Evolutionary conservation across 2,113 vertebrate species (phyloP).

Genomic region (Passer montanus): DNA sequence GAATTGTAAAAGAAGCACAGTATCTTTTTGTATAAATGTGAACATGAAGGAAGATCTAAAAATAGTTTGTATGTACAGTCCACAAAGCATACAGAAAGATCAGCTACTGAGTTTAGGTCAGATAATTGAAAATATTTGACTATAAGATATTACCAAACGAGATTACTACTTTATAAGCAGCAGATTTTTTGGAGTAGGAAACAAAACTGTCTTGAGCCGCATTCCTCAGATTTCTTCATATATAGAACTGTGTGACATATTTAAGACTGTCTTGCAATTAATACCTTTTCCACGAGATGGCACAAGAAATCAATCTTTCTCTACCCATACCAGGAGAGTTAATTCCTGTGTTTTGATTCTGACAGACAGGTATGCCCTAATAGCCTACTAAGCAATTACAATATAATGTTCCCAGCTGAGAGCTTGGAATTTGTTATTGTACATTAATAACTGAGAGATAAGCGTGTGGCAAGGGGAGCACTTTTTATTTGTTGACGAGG

Average conservation of each 20-base stretch:
- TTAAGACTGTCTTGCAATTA: background rate
- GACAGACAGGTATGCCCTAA: constrained; percentile 37
- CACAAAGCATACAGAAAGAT: background rate
- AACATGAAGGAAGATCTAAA: background rate
- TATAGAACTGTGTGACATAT: background rate
- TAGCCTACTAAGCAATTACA: constrained; percentile 52
- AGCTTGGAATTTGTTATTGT: constrained; percentile 46
- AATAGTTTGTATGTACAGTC: background rate
- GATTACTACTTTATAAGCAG: background rate
- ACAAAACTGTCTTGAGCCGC: background rate
- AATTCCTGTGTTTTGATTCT: background rate
- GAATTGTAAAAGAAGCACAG: background rate
- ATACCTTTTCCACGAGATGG: constrained; percentile 55
- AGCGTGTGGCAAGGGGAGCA: background rate
- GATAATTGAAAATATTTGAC: background rate
- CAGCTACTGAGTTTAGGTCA: background rate
- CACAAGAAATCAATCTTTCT: constrained; percentile 25
- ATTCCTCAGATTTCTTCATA: background rate
- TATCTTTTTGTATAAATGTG: background rate
- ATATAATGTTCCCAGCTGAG: constrained; percentile 42
- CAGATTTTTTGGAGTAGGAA: background rate
- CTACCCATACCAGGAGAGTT: background rate
- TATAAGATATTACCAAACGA: background rate
- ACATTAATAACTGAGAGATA: constrained; percentile 53
- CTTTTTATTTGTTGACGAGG: constrained; percentile 28